Percentiles rank a stretch among this genome's conserved stretches.
These are phyloP conservation scores for Elachura formosa DNA, from an alignment of 2,113 vertebrate species.

Conservation along the genomic window DNA sequence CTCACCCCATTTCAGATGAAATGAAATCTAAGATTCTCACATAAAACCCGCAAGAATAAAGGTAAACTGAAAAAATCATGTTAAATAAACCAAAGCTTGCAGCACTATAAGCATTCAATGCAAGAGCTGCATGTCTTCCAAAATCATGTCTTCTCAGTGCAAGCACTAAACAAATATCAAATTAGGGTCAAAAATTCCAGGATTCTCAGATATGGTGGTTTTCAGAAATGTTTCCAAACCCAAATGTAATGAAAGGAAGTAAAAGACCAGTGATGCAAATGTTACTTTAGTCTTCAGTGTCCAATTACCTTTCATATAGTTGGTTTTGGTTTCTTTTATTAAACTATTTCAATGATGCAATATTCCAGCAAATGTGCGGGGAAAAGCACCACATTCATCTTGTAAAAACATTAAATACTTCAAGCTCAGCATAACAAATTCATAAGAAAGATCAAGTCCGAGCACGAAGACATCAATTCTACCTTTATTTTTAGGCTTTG, in stretches of 20 bases:
- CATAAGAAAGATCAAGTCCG: background rate
- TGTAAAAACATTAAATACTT: background rate
- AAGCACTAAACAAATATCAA: background rate
- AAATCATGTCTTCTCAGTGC: fast-evolving
- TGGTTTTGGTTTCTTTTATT: fast-evolving
- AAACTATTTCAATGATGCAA: background rate
- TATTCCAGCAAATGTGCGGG: background rate
- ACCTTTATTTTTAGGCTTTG: background rate
- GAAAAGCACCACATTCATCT: background rate
- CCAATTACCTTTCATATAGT: background rate
- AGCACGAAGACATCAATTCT: background rate
- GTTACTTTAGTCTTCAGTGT: background rate
- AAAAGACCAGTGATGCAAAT: background rate
- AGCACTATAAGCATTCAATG: background rate
- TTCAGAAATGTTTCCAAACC: background rate
- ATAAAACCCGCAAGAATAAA: background rate
- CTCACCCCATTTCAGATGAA: background rate
- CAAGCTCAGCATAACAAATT: background rate
- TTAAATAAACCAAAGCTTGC: background rate
- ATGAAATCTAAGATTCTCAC: background rate
- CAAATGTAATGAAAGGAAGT: background rate
- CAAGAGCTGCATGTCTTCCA: background rate
- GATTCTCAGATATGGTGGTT: background rate
- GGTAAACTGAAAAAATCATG: background rate
- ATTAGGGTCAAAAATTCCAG: background rate